Conservation (phyloP, 2,888 invertebrate genomes). For the Quadroppia sp. region DNA sequence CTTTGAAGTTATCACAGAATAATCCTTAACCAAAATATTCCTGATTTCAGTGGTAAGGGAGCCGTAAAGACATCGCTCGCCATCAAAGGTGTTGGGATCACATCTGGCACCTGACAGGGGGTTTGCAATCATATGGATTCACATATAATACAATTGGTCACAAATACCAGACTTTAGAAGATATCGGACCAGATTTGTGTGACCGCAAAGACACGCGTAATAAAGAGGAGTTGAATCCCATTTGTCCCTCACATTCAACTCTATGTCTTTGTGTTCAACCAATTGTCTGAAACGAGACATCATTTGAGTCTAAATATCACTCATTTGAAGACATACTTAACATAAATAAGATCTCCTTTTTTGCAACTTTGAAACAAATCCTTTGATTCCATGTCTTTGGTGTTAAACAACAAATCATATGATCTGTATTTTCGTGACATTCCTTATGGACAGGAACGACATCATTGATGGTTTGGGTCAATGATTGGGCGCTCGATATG, state of each 20-base stretch:
- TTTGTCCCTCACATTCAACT: conserved; percentile 56
- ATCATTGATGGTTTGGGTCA: no score
- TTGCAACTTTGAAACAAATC: conserved; percentile 40
- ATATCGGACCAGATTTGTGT: conserved; percentile 56
- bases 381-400: conserved; percentile 37
- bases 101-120: conserved; percentile 54
- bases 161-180: conserved; percentile 54
- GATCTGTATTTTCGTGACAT: neutral
- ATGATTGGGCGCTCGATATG: no score
- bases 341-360: conserved; percentile 50
- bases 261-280: conserved; percentile 56
- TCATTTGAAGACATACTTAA: conserved; percentile 13
- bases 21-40: conserved; percentile 53
- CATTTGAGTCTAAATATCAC: neutral
- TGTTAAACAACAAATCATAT: neutral
- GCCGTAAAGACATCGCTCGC: conserved; percentile 58
- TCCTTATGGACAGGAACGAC: neutral
- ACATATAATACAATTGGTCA: neutral
- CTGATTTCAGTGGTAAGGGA: conserved; percentile 56
- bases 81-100: conserved; percentile 59
- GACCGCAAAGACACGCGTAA: conserved; percentile 59
- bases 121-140: neutral
- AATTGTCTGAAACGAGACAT: conserved; percentile 51
- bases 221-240: conserved; percentile 59
- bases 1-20: conserved; percentile 55